Base-by-base conservation (phyloP, 2,113 vertebrate genomes). In the Dicerorhinus sumatrensis region DNA sequence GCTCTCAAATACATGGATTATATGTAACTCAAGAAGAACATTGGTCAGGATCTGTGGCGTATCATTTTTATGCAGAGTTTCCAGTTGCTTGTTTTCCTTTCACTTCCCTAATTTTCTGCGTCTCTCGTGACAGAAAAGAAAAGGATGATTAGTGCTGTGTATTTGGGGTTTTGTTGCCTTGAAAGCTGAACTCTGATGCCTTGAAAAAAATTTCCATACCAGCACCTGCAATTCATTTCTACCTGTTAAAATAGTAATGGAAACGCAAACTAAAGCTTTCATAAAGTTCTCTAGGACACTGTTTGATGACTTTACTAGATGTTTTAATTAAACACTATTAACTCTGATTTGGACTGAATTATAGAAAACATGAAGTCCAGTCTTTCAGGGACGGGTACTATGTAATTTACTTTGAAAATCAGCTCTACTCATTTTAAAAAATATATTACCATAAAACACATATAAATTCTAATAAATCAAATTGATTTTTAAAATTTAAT, bases 241-340 rank as follows among this genome's bases (percentile, higher is more conserved):
- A 27, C 27, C 39, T 73, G 54, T 65, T 88, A 58, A 94, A 72
- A 93, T 94, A 67, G 67, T 80, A 62, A 73, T 54, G 58, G 77
- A 75, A 93, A 80, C 60, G 16, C n/a, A 87, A 96, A 75, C 51
- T 60, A 90, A 81, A 65, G 21, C 17, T 67, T 77, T 60, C 75
- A 76, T 27, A 36, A 58, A 69, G 29, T 51, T 93, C 92, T 80
- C 56, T 63, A 93, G 69, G 46, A 51, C n/a, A 56, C 31, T 60
- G n/a, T 79, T 51, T 93, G 69, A 67, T 90, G 70, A 79, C 51
- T 58, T 18, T 67, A 56, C 29, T 75, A 36, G 9, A 83, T 67
- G 20, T 63, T 93, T 89, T 87, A 80, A 88, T 95, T 93, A 93
- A 94, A 82, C 54, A 27, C 29, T 21, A 72, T 67, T 80, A 92